Evolutionary conservation across 2,797 vertebrate species (phyloP), one percentile per base, ranked within the genome.

Genomic region (Mormyrus proboscirostris): DNA sequence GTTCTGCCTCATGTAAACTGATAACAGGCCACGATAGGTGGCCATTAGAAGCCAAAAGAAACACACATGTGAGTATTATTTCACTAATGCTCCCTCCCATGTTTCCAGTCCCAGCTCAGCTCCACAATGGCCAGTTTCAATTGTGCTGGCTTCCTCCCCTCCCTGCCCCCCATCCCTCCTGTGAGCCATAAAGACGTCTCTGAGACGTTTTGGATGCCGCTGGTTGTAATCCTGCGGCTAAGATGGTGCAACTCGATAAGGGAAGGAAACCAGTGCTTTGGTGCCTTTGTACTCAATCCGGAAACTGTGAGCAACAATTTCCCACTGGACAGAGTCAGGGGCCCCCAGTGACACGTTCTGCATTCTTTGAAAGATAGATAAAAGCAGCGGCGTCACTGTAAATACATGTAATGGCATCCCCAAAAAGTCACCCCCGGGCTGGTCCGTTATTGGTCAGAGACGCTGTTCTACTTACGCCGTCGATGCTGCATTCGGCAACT

Each of bases 231-330:
- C 91, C 90, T 90, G 90, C 88, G 90, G 82, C 55, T 19, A 65
- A 85, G 88, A 76, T 79, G 57, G 33, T 88, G 1, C 88, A 83
- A 89, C 0, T 14, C 1, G 95, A 95, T 94, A 93, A 84, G 94
- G 96, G 96, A 96, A 97, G 96, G 96, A 96, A 97, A 94, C 94
- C 94, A 93, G 95, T 94, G 95, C 96, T 96, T 95, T 95, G 94
- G 94, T 95, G 95, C 88, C 95, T 94, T 92, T 94, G 90, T 94
- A 94, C 94, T 76, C 19, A 29, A 49, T 51, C 47, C 89, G 92
- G 92, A 93, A 93, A 92, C 50, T 89, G 25, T 91, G 91, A 92
- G 55, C 22, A 25, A 25, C 62, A 33, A 22, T 57, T 86, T 88
- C 86, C 88, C 22, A 6, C 86, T 88, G 22, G 51, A 41, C 87